A percentile compares a stretch with the other conserved stretches of the same genome.
Evolutionary conservation across 1,140 invertebrate species (phyloP).

Genomic region (Xylocopa sonorina): DNA sequence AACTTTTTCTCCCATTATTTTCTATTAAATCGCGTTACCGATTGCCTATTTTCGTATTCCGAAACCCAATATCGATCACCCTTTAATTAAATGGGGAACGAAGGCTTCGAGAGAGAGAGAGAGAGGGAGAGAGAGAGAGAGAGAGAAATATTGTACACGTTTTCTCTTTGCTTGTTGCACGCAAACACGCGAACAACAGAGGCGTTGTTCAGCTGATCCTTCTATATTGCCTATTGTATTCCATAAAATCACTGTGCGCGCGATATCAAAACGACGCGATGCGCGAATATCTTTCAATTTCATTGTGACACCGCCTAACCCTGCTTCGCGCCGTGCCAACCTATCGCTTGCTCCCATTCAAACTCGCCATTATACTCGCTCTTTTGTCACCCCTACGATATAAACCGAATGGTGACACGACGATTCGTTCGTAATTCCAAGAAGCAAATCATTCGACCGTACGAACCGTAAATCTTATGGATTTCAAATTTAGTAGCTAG

Average conservation of each 20-base stretch:
- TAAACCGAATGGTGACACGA: not conserved
- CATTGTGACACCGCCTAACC: conserved; percentile 9
- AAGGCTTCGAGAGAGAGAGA: too few species aligned
- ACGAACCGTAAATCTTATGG: not conserved
- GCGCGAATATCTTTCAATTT: conserved; percentile 14
- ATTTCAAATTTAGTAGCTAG: not conserved
- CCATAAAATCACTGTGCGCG: not conserved
- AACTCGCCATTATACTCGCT: not conserved
- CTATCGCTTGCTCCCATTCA: not conserved
- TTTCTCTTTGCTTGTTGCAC: not conserved
- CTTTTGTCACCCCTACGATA: not conserved
- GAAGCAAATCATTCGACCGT: not conserved
- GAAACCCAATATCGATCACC: not conserved
- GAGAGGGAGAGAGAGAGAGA: not conserved
- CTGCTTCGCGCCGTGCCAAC: not conserved
- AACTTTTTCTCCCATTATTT: too few species aligned
- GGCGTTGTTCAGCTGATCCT: not conserved
- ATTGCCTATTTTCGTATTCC: too few species aligned
- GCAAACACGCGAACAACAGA: not conserved
- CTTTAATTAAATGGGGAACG: not conserved
- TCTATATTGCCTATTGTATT: conserved; percentile 3
- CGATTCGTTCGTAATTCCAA: not conserved
- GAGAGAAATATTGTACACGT: too few species aligned
- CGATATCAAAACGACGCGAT: not conserved
- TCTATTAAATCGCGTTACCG: too few species aligned